These are phyloP conservation scores for Probosciger aterrimus DNA, from an alignment of 2,113 vertebrate genomes.

Conservation along the genomic window DNA sequence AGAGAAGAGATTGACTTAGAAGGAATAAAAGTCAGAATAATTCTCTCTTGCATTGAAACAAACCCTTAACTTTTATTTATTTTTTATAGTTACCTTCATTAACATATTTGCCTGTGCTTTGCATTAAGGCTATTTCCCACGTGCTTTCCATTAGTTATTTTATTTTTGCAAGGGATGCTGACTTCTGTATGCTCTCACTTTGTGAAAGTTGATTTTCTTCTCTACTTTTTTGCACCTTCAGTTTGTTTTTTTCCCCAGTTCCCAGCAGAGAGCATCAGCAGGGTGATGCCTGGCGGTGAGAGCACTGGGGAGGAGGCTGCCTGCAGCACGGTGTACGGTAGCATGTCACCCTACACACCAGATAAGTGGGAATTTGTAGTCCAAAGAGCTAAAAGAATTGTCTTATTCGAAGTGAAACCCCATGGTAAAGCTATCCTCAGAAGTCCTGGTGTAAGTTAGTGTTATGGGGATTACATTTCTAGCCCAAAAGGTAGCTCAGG, in stretches of 20 bases:
- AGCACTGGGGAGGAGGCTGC: background rate
- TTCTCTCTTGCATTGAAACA: background rate
- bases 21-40: background rate
- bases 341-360: rapidly evolving
- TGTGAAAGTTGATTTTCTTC: background rate
- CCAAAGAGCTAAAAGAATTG: background rate
- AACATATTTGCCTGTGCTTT: background rate
- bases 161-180: background rate
- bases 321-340: background rate
- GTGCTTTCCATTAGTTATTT: background rate
- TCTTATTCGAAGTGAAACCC: background rate
- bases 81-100: background rate
- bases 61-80: background rate
- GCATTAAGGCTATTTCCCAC: background rate
- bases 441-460: background rate
- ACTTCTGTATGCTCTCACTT: background rate
- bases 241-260: background rate
- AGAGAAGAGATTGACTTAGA: background rate
- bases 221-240: background rate
- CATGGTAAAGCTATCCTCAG: background rate
- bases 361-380: no score
- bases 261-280: background rate
- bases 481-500: background rate
- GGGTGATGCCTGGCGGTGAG: slow-evolving; percentile 12
- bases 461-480: background rate